Percentiles rank a stretch among this genome's conserved stretches.
These are phyloP conservation scores for Mola mola DNA, from an alignment of 2,113 vertebrate genomes.

Conservation along the genomic window DNA sequence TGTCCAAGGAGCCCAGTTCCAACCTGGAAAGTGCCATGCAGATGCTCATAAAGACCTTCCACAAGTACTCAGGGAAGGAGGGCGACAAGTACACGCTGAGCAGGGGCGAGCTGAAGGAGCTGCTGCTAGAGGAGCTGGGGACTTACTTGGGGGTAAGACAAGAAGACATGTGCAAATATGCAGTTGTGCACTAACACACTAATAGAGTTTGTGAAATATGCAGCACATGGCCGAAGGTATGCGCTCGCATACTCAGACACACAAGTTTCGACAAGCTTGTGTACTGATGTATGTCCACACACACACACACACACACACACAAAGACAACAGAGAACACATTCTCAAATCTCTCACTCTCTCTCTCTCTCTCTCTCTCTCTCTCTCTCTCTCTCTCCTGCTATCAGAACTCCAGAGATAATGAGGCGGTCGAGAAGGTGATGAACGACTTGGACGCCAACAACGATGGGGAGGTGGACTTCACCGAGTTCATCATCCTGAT, in stretches of 20 bases:
- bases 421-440: conserved; percentile 85
- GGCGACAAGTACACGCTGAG: conserved; percentile 88
- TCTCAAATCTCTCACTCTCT: conserved; percentile 15
- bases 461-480: conserved; percentile 87
- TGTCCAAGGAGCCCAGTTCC: conserved; percentile 84
- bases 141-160: conserved; percentile 78
- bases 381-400: conserved; percentile 1
- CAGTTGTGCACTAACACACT: conserved; percentile 20
- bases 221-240: conserved; percentile 46
- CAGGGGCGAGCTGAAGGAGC: conserved; percentile 85
- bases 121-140: conserved; percentile 85
- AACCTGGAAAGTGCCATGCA: conserved; percentile 86
- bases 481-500: conserved; percentile 87
- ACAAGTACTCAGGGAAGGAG: conserved; percentile 88
- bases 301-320: not conserved
- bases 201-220: conserved; percentile 30
- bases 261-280: conserved; percentile 53
- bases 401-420: conserved; percentile 81
- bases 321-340: conserved; percentile 17
- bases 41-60: conserved; percentile 88
- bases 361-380: not conserved
- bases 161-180: conserved; percentile 24
- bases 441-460: conserved; percentile 85
- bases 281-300: conserved; percentile 27
- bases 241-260: conserved; percentile 12